Evolutionary conservation across 2,113 vertebrate genomes (phyloP).

Genomic region (Lagopus muta): DNA sequence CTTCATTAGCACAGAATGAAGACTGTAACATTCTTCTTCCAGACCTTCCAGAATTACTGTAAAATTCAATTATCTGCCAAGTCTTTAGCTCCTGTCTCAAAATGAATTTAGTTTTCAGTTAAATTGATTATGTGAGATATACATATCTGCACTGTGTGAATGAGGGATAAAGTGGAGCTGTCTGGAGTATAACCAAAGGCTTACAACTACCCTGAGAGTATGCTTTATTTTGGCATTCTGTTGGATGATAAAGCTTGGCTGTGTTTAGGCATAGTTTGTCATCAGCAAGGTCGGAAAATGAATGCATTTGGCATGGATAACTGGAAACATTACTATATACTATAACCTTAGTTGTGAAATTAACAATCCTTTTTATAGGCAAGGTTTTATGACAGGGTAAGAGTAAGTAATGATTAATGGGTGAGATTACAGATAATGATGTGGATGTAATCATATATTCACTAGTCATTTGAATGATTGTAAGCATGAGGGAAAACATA

Average conservation of each 20-base stretch:
- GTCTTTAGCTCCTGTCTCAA: not conserved
- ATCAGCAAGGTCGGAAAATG: not conserved
- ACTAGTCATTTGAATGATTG: not conserved
- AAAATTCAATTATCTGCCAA: not conserved
- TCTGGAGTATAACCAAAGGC: not conserved
- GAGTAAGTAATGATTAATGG: not conserved
- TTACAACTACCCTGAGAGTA: not conserved
- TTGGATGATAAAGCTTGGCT: not conserved
- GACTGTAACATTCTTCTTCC: not conserved
- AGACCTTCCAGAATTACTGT: not conserved
- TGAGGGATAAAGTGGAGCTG: not conserved
- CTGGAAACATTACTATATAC: not conserved
- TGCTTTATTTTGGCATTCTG: not conserved
- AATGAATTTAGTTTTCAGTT: not conserved
- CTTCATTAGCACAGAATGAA: not conserved
- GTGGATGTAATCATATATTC: not conserved
- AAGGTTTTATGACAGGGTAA: fast-evolving
- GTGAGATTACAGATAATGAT: not conserved
- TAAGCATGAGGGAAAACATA: not conserved
- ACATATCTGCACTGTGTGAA: not conserved
- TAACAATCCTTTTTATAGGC: not conserved
- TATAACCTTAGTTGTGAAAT: not conserved
- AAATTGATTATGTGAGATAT: not conserved
- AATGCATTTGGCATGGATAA: not conserved
- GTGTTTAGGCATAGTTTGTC: not conserved